Percentiles rank a stretch among this genome's conserved stretches.
Conservation (phyloP, 37 sponge, comb jelly and placozoan genomes). For the Ephydatia muelleri region DNA sequence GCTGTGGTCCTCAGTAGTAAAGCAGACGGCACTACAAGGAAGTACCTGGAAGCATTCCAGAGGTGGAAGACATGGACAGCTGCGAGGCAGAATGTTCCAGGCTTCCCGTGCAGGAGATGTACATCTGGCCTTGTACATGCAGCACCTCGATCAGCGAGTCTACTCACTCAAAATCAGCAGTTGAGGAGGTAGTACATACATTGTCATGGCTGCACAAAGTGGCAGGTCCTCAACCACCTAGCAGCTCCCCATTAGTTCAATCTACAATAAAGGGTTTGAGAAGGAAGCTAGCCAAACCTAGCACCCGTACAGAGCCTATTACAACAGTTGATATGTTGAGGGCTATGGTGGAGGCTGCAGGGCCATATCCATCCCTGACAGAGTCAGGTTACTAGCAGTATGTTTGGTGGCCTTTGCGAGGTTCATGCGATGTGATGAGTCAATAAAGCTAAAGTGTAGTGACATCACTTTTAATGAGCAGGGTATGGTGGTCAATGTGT, state of each 20-base stretch:
- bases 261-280: not conserved
- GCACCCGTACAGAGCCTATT: not conserved
- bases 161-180: conserved; percentile 14
- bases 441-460: not conserved
- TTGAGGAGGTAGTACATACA: conserved; percentile 19
- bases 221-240: conserved; percentile 4
- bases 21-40: conserved; percentile 27
- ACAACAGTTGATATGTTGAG: not conserved
- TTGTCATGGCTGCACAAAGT: not conserved
- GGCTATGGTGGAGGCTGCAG: not conserved
- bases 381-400: too few relatives aligned
- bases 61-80: conserved; percentile 35
- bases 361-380: not conserved
- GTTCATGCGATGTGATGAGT: not conserved
- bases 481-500: not conserved
- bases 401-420: too few relatives aligned
- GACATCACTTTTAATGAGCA: not conserved
- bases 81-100: not conserved
- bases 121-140: conserved; percentile 28
- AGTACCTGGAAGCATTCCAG: conserved; percentile 28
- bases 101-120: not conserved
- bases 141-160: conserved; percentile 4
- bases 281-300: conserved; percentile 2
- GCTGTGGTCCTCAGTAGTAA: conserved; percentile 3
- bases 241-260: not conserved